Conservation (phyloP, 2,113 vertebrate genomes). For the Paradoxurus hermaphroditus region DNA sequence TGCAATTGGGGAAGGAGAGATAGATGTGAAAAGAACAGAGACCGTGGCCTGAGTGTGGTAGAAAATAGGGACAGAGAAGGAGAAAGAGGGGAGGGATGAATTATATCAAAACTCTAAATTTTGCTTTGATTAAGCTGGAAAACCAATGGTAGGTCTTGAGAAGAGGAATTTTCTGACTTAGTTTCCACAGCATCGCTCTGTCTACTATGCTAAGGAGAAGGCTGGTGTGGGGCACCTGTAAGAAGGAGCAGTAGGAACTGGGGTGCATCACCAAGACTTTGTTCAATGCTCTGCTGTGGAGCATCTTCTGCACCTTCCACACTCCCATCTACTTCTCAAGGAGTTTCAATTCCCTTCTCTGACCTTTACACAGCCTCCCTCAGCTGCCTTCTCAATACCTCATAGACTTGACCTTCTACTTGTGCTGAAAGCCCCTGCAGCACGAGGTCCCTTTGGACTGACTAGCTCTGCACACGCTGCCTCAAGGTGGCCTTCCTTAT, state of each 20-base stretch:
- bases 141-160: background rate
- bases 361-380: slow-evolving; percentile 81
- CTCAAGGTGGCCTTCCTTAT: slow-evolving; percentile 81
- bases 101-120: background rate
- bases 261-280: slow-evolving; percentile 77
- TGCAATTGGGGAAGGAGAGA: background rate
- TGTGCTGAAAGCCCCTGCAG: slow-evolving; percentile 77
- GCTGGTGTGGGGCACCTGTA: slow-evolving; percentile 79
- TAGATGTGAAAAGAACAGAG: background rate
- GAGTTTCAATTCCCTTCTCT: slow-evolving; percentile 74
- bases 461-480: slow-evolving; percentile 82
- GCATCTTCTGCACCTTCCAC: slow-evolving; percentile 82
- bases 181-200: background rate
- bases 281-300: slow-evolving; percentile 82
- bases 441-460: slow-evolving; percentile 78
- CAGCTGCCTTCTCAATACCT: slow-evolving; percentile 78
- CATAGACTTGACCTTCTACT: slow-evolving; percentile 78
- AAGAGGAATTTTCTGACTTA: background rate
- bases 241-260: slow-evolving; percentile 80
- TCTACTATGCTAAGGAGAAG: background rate
- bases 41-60: background rate
- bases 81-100: background rate
- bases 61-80: background rate
- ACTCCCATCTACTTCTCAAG: slow-evolving; percentile 81
- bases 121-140: background rate